phyloP scores from a whole-genome alignment of 2,113 vertebrate genomes.

The Caloenas nicobarica region DNA sequence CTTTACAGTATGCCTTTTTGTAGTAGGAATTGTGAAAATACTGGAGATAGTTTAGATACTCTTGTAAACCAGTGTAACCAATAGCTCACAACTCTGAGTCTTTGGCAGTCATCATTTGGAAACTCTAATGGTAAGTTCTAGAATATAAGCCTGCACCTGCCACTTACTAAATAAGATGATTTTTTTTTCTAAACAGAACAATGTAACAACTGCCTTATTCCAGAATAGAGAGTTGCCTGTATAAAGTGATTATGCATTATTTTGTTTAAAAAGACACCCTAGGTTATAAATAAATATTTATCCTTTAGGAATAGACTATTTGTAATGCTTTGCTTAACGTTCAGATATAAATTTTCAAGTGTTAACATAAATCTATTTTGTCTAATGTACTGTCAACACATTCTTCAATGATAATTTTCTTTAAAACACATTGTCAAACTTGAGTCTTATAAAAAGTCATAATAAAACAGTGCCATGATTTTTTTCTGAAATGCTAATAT shows the following conservation, averaged over 20 bases:
- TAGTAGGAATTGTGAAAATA: constrained; percentile 34
- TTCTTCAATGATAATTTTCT: background rate
- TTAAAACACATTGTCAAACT: background rate
- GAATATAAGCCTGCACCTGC: background rate
- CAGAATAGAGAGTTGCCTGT: constrained; percentile 40
- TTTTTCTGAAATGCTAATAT: background rate
- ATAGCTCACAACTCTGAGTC: constrained; percentile 15
- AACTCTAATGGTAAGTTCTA: constrained; percentile 42
- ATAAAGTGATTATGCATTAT: constrained; percentile 50
- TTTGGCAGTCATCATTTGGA: background rate
- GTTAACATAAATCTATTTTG: background rate
- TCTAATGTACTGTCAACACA: background rate
- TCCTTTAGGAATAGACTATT: constrained; percentile 41
- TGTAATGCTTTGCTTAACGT: constrained; percentile 37
- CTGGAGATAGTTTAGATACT: background rate
- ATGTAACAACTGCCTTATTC: constrained; percentile 31
- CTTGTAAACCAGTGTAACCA: background rate
- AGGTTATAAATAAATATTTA: constrained; percentile 71
- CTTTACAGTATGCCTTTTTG: constrained; percentile 44
- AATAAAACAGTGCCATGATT: constrained; percentile 20
- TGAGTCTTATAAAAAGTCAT: background rate
- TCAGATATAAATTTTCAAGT: background rate
- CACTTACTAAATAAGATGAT: background rate
- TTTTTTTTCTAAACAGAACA: background rate
- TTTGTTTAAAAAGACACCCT: constrained; percentile 48